phyloP scores from a whole-genome alignment of 1,140 invertebrate genomes.

The Musca domestica region DNA sequence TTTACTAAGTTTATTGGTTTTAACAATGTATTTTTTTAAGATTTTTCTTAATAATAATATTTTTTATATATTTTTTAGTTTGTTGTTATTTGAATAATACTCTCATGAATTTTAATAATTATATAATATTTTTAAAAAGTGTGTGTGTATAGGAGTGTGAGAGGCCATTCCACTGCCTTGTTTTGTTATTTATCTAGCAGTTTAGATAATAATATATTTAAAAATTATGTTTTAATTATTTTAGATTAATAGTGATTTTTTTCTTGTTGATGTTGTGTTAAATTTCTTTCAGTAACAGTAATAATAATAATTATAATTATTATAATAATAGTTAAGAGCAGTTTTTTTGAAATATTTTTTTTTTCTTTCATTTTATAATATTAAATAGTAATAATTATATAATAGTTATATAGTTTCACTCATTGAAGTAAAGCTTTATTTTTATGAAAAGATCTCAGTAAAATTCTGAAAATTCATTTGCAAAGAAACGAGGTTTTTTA shows the following conservation, averaged over 20 bases:
- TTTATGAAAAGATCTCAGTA: constrained; percentile 9
- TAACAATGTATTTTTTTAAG: too few species aligned
- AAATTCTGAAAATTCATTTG: constrained; percentile 8
- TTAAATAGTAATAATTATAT: constrained; percentile 5
- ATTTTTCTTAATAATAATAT: too few species aligned
- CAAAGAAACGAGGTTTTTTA: not conserved
- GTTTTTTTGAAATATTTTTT: constrained; percentile 7
- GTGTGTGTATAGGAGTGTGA: too few species aligned
- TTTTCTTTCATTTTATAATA: constrained; percentile 9
- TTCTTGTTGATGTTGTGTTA: constrained; percentile 27
- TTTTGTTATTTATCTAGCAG: too few species aligned
- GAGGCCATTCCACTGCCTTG: too few species aligned
- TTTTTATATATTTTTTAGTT: too few species aligned
- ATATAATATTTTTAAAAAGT: not conserved
- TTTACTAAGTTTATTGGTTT: too few species aligned
- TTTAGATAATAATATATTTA: too few species aligned
- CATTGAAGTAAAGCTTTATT: constrained; percentile 27
- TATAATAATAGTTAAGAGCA: constrained; percentile 9
- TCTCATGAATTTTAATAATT: not conserved
- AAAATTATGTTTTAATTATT: not conserved
- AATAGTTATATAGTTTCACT: constrained; percentile 27
- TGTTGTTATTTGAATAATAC: not conserved
- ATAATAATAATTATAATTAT: constrained; percentile 8
- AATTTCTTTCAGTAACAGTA: constrained; percentile 16
- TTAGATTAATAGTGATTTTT: not conserved